Conservation (phyloP, 2,888 invertebrate species). For the Lomographa bimaculata region DNA sequence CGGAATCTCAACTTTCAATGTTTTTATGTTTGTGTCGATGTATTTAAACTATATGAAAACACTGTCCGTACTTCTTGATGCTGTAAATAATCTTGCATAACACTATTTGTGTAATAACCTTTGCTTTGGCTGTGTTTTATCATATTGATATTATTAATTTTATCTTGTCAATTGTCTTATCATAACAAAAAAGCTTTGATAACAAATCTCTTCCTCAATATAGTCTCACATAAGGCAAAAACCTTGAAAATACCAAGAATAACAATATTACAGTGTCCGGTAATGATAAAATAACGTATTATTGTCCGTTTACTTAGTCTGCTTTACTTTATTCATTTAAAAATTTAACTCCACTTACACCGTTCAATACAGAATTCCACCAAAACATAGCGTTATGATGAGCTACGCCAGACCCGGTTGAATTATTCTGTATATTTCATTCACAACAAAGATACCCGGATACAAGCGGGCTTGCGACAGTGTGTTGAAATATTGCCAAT, state of each 20-base stretch:
- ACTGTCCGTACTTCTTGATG: constrained; percentile 11
- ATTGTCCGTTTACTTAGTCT: no score
- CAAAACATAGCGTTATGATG: no score
- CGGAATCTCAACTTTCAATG: constrained; percentile 1
- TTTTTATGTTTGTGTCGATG: constrained; percentile 18
- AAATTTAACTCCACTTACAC: no score
- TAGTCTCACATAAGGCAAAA: constrained; percentile 7
- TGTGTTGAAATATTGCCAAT: no score
- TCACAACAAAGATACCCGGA: no score
- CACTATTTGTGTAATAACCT: constrained; percentile 24
- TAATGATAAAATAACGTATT: not conserved
- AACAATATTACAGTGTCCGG: constrained; percentile 2
- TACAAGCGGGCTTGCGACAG: no score
- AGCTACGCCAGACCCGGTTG: no score
- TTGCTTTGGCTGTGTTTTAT: constrained; percentile 32
- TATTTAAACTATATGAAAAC: constrained; percentile 9
- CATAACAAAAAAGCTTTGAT: constrained; percentile 25
- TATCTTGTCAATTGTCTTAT: constrained; percentile 26
- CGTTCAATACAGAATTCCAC: no score
- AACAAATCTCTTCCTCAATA: constrained; percentile 25
- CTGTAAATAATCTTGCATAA: constrained; percentile 33
- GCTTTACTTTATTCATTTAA: no score
- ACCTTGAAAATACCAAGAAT: constrained; percentile 14
- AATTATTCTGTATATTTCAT: no score
- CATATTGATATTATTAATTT: constrained; percentile 26